Evolutionary conservation across 2,888 invertebrate genomes (phyloP), one percentile per base, ranked within the genome.

Genomic region (Empis livida): DNA sequence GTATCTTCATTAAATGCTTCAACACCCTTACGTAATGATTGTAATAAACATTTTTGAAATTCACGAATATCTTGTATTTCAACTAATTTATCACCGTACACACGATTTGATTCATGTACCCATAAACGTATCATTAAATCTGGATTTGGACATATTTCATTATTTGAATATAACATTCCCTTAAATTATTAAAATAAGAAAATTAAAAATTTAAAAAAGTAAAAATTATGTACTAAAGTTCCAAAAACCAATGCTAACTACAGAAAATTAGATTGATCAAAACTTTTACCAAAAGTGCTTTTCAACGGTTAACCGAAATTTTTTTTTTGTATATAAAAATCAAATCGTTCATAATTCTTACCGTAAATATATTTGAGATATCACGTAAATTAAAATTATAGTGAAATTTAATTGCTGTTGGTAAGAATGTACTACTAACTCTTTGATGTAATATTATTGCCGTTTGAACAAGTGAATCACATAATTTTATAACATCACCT

Each of bases 391-490:
- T 96, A 69, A 94, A 96, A 50, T 86, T 77, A 61, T 96, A 96
- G 66, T 95, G 95, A 65, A 95, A 95, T 70, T 93, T 95, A 55
- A 90, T 75, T 17, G 94, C 94, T 0, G 95, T 95, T 0, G 95
- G 95, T 53, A 95, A 72, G 70, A 95, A 95, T 0, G 77, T 77
- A 3, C 78, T 63, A 0, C 81, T 70, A 10, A 94, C 77, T 64
- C 83, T 86, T 40, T 73, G 72, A 64, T 95, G 95, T 20, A 94
- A 71, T 2, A 72, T 69, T 8, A 94, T 72, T 0, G 91, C 90
- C 0, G 84, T 78, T 13, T 73, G 69, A 0, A 93, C 80, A 11
- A 94, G 57, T 0, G 71, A 62, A 27, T 77, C 74, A 1, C 77
- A 70, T 42, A 80, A 71, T 53, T 79, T 79, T 49, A 73, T 71